phyloP scores from a whole-genome alignment of 1,140 invertebrate genomes.

The Pogonomyrmex barbatus region DNA sequence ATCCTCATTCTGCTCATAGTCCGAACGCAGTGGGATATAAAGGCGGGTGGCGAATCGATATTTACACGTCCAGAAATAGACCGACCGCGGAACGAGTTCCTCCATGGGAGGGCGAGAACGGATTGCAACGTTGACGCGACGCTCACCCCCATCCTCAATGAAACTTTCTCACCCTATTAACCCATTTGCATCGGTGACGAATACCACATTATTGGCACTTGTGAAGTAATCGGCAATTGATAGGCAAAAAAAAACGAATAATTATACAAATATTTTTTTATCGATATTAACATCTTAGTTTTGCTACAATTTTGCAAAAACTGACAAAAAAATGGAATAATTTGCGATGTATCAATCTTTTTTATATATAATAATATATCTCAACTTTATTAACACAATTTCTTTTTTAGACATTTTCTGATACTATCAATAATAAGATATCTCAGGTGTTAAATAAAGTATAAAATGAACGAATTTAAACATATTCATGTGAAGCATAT shows the following conservation, averaged over 20 bases:
- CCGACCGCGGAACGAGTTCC: slow-evolving; percentile 67
- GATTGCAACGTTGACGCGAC: slow-evolving; percentile 60
- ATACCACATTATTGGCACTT: background rate
- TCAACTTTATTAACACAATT: background rate
- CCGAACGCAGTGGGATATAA: slow-evolving; percentile 24
- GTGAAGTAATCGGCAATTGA: background rate
- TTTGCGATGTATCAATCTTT: background rate
- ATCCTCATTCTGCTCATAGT: slow-evolving; percentile 42
- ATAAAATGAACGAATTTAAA: background rate
- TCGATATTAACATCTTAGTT: background rate
- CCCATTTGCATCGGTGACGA: slow-evolving; percentile 6
- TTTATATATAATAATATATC: background rate
- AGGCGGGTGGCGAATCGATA: slow-evolving; percentile 78
- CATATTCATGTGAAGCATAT: background rate
- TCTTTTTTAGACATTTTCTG: slow-evolving; percentile 10
- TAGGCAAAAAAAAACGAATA: background rate
- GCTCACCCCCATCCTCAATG: slow-evolving; percentile 35
- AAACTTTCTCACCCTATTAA: slow-evolving; percentile 56
- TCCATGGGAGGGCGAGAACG: slow-evolving; percentile 54
- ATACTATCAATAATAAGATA: background rate
- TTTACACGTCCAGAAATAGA: slow-evolving; percentile 82
- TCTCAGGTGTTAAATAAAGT: background rate
- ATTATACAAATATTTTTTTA: background rate
- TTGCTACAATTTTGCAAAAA: background rate
- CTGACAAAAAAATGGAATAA: background rate